Conservation (phyloP, 2,113 vertebrate species). For the Stomatorhinus ivindoensis region DNA sequence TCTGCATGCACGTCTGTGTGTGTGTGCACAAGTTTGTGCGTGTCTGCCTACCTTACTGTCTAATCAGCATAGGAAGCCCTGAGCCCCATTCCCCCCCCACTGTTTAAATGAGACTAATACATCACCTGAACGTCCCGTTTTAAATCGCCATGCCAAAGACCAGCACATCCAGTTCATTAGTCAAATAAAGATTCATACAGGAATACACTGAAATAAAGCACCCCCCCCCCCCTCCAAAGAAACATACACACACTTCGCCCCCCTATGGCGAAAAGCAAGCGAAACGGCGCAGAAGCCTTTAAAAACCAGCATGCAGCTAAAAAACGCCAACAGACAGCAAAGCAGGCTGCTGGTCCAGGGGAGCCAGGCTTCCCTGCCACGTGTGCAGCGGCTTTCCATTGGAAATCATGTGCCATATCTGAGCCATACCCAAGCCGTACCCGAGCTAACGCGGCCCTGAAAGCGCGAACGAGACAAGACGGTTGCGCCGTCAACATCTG, state of each 20-base stretch:
- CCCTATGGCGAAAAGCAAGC: constrained; percentile 10
- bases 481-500: not conserved
- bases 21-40: not conserved
- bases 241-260: not conserved
- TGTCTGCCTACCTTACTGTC: not conserved
- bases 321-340: not conserved
- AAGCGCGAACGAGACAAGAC: not conserved
- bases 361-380: not conserved
- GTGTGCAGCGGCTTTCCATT: not conserved
- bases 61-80: not conserved
- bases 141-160: not conserved
- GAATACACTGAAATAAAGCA: not conserved
- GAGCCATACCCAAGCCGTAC: not conserved
- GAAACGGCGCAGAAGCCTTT: not conserved
- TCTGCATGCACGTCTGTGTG: not conserved
- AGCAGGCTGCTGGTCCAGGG: not conserved
- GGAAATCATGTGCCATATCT: not conserved
- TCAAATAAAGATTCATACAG: not conserved
- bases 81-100: not conserved
- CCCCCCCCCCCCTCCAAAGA: not conserved
- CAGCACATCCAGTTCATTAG: not conserved
- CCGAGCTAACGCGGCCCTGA: not conserved
- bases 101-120: not conserved
- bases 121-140: not conserved
- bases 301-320: not conserved